Base-by-base conservation (phyloP, 2,888 invertebrate species). In the Xestia sexstrigata region DNA sequence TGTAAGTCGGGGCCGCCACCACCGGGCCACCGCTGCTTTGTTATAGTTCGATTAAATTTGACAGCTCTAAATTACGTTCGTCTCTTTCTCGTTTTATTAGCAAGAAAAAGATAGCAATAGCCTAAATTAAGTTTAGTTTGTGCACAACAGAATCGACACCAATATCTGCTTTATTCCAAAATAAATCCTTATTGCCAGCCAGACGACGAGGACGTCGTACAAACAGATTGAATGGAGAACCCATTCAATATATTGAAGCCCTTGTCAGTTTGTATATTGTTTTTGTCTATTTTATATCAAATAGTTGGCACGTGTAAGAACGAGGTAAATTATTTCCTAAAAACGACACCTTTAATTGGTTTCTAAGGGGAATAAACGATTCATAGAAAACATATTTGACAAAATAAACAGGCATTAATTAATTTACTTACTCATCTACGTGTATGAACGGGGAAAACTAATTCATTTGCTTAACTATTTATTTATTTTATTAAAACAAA, bases 331-430 rank as follows among this genome's bases (percentile, higher is more conserved):
- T 23, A 17, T 52, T 42, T 26, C 42, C 52, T 30, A 63, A 63
- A 52, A 63, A 20, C 20, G n/a, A 23, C 35, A 23, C 62, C 20
- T 62, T 20, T 62, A 62, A 62, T 62, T 35, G 30, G 76, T 74
- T 45, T 42, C 35, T 30, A 7, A 52, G 7, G 30, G 6, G 6
- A 63, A 42, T 15, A 15, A 30, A 49, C 49, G 11, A 49, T 2
- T 30, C 23, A 42, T 30, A 13, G 9, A 30, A 13, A 62, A 17
- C 0, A 26, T 42, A 23, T 42, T 52, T 11, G 30, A 30, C 42
- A 63, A 62, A 75, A 39, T n/a, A 42, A n/a, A 62, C 49, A 30
- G 9, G 17, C 3, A 35, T 35, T 35, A 35, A n/a, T 42, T 42
- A 7, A 65, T 30, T 72, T 17, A 13, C n/a, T 62, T 62, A 72